Percentiles rank a stretch among this genome's conserved stretches.
phyloP scores from a whole-genome alignment of 2,113 vertebrate species.

The Trogon melanurus region DNA sequence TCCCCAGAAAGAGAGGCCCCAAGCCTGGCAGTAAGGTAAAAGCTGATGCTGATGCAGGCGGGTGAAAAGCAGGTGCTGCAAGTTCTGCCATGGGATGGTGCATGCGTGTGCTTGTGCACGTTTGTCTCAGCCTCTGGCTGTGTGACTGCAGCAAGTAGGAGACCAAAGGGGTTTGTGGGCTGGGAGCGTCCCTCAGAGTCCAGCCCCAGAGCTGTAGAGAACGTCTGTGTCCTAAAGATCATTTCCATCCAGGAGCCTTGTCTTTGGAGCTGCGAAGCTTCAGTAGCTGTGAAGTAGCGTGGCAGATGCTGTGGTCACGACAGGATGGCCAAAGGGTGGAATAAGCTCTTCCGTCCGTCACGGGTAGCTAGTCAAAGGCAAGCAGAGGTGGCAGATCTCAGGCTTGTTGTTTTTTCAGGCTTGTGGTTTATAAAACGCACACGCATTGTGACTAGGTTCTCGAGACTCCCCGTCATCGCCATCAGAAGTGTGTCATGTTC shows the following conservation, averaged over 20 bases:
- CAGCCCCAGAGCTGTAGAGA: conserved; percentile 24
- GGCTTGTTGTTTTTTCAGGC: neutral
- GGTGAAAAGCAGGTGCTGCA: conserved; percentile 55
- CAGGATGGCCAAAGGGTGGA: conserved; percentile 5
- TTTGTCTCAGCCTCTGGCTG: conserved; percentile 59
- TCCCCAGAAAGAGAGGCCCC: conserved; percentile 96
- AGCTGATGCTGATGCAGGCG: conserved; percentile 66
- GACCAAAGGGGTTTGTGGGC: neutral
- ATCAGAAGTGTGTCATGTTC: conserved; percentile 48
- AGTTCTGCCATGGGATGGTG: conserved; percentile 26
- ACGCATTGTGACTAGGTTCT: neutral
- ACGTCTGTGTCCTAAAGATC: conserved; percentile 40
- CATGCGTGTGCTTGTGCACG: conserved; percentile 41
- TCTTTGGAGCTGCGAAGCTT: neutral
- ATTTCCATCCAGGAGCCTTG: conserved; percentile 17
- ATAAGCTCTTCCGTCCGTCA: neutral
- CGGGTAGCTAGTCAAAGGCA: neutral
- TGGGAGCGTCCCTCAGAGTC: conserved; percentile 31
- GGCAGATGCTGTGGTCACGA: neutral
- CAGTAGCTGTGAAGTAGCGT: neutral
- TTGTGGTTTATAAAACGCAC: conserved; percentile 3
- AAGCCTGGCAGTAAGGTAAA: conserved; percentile 97
- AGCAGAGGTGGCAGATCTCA: conserved; percentile 23
- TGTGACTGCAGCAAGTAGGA: conserved; percentile 55
- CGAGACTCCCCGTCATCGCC: conserved; percentile 43